Base-by-base conservation (phyloP, 2,888 invertebrate genomes). In the Aquatica leii region DNA sequence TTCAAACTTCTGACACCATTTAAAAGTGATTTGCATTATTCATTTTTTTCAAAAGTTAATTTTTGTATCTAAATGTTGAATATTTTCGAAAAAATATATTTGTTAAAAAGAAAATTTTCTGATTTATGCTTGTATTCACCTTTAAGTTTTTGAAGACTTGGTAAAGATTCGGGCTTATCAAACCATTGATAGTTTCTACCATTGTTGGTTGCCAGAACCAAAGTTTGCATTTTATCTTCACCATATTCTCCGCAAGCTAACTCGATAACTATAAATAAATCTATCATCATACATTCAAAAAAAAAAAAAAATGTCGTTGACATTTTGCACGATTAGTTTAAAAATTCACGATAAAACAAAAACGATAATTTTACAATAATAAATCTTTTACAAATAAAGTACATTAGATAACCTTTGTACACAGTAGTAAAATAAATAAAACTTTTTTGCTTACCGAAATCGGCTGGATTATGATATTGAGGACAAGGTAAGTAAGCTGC, bases 401-500 rank as follows among this genome's bases (percentile, higher is more conserved):
- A n/a, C n/a, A n/a, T n/a, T n/a, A n/a, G n/a, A n/a, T n/a, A n/a
- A n/a, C n/a, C n/a, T n/a, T n/a, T n/a, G n/a, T n/a, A n/a, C n/a
- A n/a, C n/a, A n/a, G n/a, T n/a, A n/a, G n/a, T n/a, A n/a, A n/a
- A n/a, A n/a, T n/a, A n/a, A n/a, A n/a, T n/a, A n/a, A n/a, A n/a
- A n/a, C n/a, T n/a, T n/a, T n/a, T n/a, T n/a, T 65, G 83, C 88
- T 86, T 84, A 95, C 94, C 89, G 80, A 91, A 97, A 83, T 98
- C 98, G 1, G 98, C 97, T 0, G 97, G 97, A 82, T 97, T 98
- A 83, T 98, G 96, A 80, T 96, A 98, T 72, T 88, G 87, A 0
- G 97, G 97, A 78, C 98, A 98, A 1, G 88, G 85, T 18, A 93
- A 83, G 6, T 89, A 91, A 35, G 93, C 87, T 3, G 87, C 86